Evolutionary conservation across 1,140 invertebrate genomes (phyloP).

Genomic region (Tetramorium parvispinum): DNA sequence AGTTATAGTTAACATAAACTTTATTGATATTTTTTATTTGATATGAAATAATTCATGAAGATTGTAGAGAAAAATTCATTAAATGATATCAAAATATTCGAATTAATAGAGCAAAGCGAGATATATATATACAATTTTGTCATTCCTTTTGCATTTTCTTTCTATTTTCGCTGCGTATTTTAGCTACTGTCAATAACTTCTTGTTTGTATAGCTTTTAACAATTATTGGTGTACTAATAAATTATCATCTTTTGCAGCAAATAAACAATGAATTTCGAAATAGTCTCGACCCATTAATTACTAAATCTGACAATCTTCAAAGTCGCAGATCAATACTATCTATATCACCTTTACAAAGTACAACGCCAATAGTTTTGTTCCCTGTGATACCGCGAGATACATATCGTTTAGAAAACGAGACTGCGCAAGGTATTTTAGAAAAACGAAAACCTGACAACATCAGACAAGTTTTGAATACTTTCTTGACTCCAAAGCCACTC

Average conservation of each 20-base stretch:
- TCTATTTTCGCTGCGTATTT: background rate
- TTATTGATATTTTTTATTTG: background rate
- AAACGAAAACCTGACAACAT: conserved; percentile 68
- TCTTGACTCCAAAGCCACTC: conserved; percentile 87
- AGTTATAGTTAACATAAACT: background rate
- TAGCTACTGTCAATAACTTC: background rate
- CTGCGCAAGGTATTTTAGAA: conserved; percentile 77
- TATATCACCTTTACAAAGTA: background rate
- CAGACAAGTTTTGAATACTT: conserved; percentile 65
- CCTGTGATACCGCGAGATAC: conserved; percentile 72
- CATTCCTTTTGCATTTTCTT: background rate
- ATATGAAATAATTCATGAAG: background rate
- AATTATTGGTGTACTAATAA: background rate
- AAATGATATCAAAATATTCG: background rate
- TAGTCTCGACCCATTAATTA: conserved; percentile 67
- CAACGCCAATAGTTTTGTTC: background rate
- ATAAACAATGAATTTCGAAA: conserved; percentile 76
- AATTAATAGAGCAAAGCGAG: background rate
- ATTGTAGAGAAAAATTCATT: background rate
- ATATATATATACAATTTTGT: background rate
- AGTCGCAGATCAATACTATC: conserved; percentile 18
- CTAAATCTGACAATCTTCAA: background rate
- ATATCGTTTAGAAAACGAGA: conserved; percentile 74
- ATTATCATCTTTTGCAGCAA: conserved; percentile 35
- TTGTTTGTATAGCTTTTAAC: background rate